Percentiles rank a stretch among this genome's conserved stretches.
Evolutionary conservation across 2,113 vertebrate genomes (phyloP).

Genomic region (Callocephalon fimbriatum): DNA sequence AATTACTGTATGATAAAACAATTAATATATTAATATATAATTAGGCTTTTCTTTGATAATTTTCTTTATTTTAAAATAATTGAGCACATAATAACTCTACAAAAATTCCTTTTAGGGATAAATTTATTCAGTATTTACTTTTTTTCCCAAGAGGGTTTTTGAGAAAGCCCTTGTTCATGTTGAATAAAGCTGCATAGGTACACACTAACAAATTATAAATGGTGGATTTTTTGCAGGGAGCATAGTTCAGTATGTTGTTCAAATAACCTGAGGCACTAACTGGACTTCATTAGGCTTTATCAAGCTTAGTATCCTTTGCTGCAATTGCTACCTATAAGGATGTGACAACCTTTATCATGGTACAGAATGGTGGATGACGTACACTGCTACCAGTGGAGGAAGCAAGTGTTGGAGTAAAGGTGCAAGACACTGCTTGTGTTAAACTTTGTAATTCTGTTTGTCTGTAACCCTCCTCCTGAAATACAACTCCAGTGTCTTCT

Average conservation of each 20-base stretch:
- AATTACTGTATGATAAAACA: neutral
- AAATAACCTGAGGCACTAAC: neutral
- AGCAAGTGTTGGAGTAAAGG: neutral
- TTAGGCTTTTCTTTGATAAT: no score
- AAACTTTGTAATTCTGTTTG: neutral
- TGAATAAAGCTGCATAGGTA: neutral
- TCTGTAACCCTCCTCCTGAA: neutral
- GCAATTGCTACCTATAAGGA: neutral
- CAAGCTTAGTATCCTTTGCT: neutral
- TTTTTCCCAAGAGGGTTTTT: neutral
- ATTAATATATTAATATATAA: no score
- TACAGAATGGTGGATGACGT: neutral
- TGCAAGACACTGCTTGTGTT: neutral
- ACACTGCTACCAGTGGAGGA: accelerated
- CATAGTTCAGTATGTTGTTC: neutral
- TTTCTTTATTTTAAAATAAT: no score
- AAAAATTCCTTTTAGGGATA: no score
- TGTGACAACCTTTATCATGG: neutral
- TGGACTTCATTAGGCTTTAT: neutral
- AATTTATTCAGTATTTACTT: neutral
- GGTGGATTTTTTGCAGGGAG: neutral
- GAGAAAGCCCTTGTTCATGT: neutral
- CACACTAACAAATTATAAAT: neutral
- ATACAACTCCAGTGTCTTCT: neutral
- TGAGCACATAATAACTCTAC: no score